Conservation (phyloP, 1,140 invertebrate species). For the Sweltsa coloradensis region DNA sequence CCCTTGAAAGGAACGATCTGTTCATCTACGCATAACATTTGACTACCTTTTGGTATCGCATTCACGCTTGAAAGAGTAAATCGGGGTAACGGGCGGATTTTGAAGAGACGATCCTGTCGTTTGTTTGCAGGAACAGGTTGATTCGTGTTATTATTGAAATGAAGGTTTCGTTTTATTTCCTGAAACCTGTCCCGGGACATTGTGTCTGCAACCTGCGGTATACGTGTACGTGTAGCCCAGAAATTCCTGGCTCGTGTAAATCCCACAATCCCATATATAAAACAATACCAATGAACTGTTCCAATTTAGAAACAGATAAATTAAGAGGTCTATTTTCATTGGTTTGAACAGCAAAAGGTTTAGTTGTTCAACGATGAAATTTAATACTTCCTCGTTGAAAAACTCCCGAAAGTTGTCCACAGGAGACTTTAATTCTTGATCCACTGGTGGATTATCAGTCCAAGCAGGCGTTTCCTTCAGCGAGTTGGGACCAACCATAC, state of each 20-base stretch:
- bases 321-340: neutral
- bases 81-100: neutral
- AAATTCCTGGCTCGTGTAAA: neutral
- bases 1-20: conserved; percentile 32
- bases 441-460: too few relatives aligned
- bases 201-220: neutral
- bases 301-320: neutral
- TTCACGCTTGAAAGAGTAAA: neutral
- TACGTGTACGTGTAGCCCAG: neutral
- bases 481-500: too few relatives aligned
- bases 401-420: conserved; percentile 15
- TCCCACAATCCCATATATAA: neutral
- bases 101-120: conserved; percentile 2
- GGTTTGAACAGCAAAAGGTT: conserved; percentile 11
- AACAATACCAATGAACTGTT: conserved; percentile 4
- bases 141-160: conserved; percentile 7
- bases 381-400: conserved; percentile 13
- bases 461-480: too few relatives aligned
- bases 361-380: conserved; percentile 12
- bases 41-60: neutral
- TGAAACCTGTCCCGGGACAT: conserved; percentile 2
- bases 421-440: neutral
- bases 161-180: conserved; percentile 4
- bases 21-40: neutral
- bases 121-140: neutral